Evolutionary conservation across 2,888 invertebrate genomes (phyloP).

Genomic region (Ypsolopha scabrella): DNA sequence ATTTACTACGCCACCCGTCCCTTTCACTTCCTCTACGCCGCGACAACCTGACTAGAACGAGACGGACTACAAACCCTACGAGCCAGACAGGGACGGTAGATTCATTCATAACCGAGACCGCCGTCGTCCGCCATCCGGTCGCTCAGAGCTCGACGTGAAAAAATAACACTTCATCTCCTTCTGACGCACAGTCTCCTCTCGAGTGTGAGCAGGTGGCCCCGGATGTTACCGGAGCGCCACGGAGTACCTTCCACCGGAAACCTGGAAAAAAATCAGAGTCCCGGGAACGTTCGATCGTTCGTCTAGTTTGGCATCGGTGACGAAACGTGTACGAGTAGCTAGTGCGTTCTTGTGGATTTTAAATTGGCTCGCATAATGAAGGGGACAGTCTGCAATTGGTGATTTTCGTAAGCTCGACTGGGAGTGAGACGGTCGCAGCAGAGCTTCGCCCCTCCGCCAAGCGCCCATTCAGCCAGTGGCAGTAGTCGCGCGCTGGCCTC

Average conservation of each 20-base stretch:
- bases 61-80: constrained; percentile 36
- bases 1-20: constrained; percentile 68
- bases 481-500: constrained; percentile 64
- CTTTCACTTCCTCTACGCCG: constrained; percentile 68
- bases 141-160: constrained; percentile 28
- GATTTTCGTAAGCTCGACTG: constrained; percentile 60
- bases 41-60: constrained; percentile 54
- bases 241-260: constrained; percentile 54
- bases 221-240: constrained; percentile 45
- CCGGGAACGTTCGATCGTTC: neutral
- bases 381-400: constrained; percentile 54
- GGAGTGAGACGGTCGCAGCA: constrained; percentile 39
- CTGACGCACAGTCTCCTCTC: constrained; percentile 52
- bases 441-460: constrained; percentile 66
- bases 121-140: constrained; percentile 51
- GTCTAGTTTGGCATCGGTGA: neutral
- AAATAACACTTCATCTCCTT: constrained; percentile 65
- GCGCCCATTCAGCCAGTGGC: constrained; percentile 58
- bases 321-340: constrained; percentile 19
- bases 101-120: constrained; percentile 68
- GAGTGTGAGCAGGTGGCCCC: constrained; percentile 67
- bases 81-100: constrained; percentile 48
- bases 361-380: constrained; percentile 35
- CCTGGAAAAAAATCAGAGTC: constrained; percentile 44
- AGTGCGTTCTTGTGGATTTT: constrained; percentile 16